Base-by-base conservation (phyloP, 2,888 invertebrate species). In the Cyclophora albipunctata region DNA sequence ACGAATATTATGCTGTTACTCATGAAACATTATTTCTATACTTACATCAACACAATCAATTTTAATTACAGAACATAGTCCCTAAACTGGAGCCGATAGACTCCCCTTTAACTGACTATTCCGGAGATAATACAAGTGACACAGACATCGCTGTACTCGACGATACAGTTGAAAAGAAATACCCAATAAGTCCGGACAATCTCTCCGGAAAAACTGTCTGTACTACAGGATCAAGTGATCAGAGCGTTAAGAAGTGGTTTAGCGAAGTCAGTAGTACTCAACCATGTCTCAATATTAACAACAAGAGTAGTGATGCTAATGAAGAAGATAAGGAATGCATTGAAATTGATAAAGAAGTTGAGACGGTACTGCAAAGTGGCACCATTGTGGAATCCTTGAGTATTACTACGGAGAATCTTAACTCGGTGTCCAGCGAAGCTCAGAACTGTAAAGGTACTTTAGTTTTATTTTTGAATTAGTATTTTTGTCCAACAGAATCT, bases 261-360 rank as follows among this genome's bases (percentile, higher is more conserved):
- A 82, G 70, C 5, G 88, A 88, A 83, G 88, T 88, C 0, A 87
- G 78, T 50, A 87, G 86, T 59, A 87, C 88, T 0, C 85, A 87
- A 44, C 86, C 86, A 2, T 83, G 81, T 53, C 64, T 86, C 4
- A 81, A 82, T 52, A 59, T 64, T 2, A 37, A 42, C 34, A 69
- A 64, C 54, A 85, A 85, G 1, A 59, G 47, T 3, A 72, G 70
- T 49, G 64, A 69, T n/a, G 55, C 62, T 1, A 73, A 75, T 37
- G 76, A 81, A 3, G 77, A 83, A 33, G 84, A 86, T 45, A 83
- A 81, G 53, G 84, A 83, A 34, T 71, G 76, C 40, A 69, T 84
- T 48, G 88, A 88, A 57, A 88, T 88, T 55, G 88, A 89, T 52
- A 88, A 87, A 53, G 89, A 88, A 65, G 85, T 89, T 0, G 89